A percentile compares a stretch with the other conserved stretches of the same genome.
Evolutionary conservation across 2,113 vertebrate species (phyloP).

Genomic region (Tympanuchus pallidicinctus): DNA sequence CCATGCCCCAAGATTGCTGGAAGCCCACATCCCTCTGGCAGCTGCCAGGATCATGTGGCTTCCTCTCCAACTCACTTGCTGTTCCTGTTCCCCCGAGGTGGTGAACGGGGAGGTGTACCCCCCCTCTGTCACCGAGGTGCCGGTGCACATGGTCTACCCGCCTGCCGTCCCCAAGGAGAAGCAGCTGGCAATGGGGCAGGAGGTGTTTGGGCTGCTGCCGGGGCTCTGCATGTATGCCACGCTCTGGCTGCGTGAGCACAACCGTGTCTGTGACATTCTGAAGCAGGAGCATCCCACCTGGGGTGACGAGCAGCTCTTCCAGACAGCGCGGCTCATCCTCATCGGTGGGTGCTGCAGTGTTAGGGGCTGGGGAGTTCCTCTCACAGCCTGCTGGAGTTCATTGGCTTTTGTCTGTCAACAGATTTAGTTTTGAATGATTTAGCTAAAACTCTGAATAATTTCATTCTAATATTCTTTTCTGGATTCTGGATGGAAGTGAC

Average conservation of each 20-base stretch:
- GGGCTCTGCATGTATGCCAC: slow-evolving; percentile 90
- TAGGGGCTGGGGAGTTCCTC: neutral
- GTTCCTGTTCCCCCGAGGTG: slow-evolving; percentile 71
- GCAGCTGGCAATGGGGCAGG: slow-evolving; percentile 89
- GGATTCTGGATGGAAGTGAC: neutral
- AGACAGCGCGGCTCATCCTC: slow-evolving; percentile 92
- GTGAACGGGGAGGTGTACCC: slow-evolving; percentile 90
- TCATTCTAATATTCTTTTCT: neutral
- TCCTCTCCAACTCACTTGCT: neutral
- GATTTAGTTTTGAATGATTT: neutral
- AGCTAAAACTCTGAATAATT: neutral
- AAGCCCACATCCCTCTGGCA: neutral
- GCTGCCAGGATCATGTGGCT: neutral
- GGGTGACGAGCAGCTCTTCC: slow-evolving; percentile 95
- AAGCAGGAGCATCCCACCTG: slow-evolving; percentile 90
- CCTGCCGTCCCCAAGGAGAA: slow-evolving; percentile 45
- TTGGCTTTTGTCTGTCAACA: neutral
- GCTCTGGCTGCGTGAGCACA: slow-evolving; percentile 94
- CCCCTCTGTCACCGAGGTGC: slow-evolving; percentile 77
- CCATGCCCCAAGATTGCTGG: neutral
- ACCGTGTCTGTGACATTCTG: slow-evolving; percentile 92
- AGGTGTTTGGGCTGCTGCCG: slow-evolving; percentile 90
- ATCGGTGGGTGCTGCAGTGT: slow-evolving; percentile 80
- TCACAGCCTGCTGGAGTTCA: rapidly evolving
- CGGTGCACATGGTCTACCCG: slow-evolving; percentile 89